A percentile compares a stretch with the other conserved stretches of the same genome.
These are phyloP conservation scores for Phoxinus dragarum DNA, from an alignment of 2,797 vertebrate genomes.

Conservation along the genomic window DNA sequence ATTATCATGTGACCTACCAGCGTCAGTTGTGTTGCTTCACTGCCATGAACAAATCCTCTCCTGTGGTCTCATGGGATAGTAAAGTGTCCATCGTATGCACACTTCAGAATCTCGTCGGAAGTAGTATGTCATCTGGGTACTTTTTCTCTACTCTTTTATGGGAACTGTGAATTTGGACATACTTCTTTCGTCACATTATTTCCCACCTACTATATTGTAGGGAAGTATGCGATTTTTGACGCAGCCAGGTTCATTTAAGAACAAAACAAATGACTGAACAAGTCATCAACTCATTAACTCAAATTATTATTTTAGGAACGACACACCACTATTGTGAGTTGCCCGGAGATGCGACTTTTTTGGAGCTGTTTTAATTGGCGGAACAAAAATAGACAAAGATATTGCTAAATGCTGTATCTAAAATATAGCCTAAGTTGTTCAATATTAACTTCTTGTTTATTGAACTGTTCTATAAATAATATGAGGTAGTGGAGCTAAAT, in stretches of 20 bases:
- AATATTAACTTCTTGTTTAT: neutral
- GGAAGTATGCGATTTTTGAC: neutral
- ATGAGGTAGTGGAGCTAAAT: neutral
- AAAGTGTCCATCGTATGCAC: neutral
- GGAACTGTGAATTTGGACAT: neutral
- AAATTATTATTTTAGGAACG: neutral
- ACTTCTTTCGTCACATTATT: neutral
- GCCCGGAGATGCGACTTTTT: neutral
- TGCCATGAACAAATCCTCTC: no score
- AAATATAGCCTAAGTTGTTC: neutral
- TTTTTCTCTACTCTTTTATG: neutral
- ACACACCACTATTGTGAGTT: neutral
- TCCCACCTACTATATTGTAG: neutral
- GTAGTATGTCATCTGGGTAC: neutral
- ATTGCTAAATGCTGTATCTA: neutral
- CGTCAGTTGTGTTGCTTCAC: neutral
- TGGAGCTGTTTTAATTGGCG: neutral
- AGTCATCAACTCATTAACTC: neutral
- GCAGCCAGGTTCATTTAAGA: neutral
- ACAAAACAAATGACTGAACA: neutral
- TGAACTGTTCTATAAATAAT: neutral
- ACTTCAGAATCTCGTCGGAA: neutral
- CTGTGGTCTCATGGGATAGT: neutral
- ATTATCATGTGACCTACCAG: neutral
- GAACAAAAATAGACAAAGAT: slow-evolving; percentile 1